phyloP scores from a whole-genome alignment of 2,797 vertebrate species.

The Etheostoma nigrum region DNA sequence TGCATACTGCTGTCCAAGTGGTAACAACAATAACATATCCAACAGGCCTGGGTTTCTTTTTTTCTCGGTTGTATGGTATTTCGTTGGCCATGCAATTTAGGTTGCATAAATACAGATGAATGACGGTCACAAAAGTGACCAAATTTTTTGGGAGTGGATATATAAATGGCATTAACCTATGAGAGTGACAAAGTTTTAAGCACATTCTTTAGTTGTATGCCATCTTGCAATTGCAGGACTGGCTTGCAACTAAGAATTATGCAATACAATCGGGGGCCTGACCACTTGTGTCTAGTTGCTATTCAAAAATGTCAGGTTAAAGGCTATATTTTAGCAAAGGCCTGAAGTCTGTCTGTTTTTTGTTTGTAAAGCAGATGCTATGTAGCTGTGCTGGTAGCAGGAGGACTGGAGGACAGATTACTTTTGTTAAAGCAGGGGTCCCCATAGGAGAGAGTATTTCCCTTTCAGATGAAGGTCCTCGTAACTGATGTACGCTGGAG shows the following conservation, averaged over 20 bases:
- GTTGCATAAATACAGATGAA: conserved; percentile 50
- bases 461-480: conserved; percentile 58
- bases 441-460: conserved; percentile 50
- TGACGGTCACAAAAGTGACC: conserved; percentile 32
- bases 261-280: conserved; percentile 26
- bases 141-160: conserved; percentile 30
- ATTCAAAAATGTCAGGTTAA: conserved; percentile 47
- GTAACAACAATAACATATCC: conserved; percentile 57
- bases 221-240: conserved; percentile 16
- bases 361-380: conserved; percentile 23
- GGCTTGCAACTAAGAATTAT: conserved; percentile 31
- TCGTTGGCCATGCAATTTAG: conserved; percentile 46
- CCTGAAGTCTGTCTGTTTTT: conserved; percentile 17
- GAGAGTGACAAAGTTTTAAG: conserved; percentile 27
- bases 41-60: conserved; percentile 41
- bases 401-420: conserved; percentile 30
- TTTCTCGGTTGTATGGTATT: conserved; percentile 34
- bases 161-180: conserved; percentile 45
- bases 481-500: conserved; percentile 43
- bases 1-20: conserved; percentile 59
- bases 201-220: conserved; percentile 23
- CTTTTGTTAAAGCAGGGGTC: conserved; percentile 35
- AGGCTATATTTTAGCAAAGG: conserved; percentile 13
- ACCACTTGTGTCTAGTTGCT: conserved; percentile 37
- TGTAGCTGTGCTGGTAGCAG: conserved; percentile 12